Conservation (phyloP, 2,797 vertebrate species). For the Vespertilio murinus region DNA sequence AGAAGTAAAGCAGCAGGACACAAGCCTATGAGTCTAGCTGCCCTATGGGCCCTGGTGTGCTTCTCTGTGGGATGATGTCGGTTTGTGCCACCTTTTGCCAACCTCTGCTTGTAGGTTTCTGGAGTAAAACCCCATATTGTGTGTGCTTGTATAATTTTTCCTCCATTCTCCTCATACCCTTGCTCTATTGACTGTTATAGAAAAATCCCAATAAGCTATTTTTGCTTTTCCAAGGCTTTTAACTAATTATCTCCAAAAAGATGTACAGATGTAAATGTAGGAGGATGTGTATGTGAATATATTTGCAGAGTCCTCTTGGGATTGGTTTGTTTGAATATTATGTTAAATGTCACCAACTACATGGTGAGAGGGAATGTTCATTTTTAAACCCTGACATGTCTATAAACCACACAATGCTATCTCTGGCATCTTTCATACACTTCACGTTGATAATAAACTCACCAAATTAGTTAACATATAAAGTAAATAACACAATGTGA, state of each 20-base stretch:
- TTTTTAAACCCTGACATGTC: not conserved
- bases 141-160: not conserved
- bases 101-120: not conserved
- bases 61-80: not conserved
- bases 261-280: not conserved
- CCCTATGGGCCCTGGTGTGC: accelerated
- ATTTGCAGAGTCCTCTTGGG: not conserved
- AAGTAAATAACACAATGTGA: not conserved
- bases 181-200: not conserved
- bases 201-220: not conserved
- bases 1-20: not conserved
- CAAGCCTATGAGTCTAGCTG: not conserved
- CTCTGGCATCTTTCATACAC: not conserved
- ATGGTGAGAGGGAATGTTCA: not conserved
- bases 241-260: not conserved
- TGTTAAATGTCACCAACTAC: not conserved
- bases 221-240: not conserved
- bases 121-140: not conserved
- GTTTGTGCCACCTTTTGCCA: not conserved
- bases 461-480: not conserved
- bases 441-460: not conserved
- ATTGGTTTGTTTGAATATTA: not conserved
- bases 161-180: not conserved
- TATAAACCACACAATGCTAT: not conserved
- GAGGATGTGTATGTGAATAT: not conserved